Conservation (phyloP, 37 sponge, comb jelly and placozoan species). For the Dysidea cf. avara region DNA sequence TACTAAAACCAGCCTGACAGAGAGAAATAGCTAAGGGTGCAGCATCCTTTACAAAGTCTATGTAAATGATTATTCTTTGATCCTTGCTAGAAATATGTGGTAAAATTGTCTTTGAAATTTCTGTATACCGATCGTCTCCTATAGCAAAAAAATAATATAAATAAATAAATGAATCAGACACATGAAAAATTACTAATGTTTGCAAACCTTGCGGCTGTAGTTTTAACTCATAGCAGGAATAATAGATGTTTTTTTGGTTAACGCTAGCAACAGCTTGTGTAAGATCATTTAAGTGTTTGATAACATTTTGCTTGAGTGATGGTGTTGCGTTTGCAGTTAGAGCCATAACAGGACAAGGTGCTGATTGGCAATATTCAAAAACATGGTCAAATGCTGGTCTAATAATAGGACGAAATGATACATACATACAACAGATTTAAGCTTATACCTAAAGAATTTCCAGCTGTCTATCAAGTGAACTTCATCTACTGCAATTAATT, state of each 20-base stretch:
- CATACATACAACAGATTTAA: too few relatives aligned
- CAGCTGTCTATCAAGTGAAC: conserved; percentile 7
- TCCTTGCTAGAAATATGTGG: conserved; percentile 10
- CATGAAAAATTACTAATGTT: too few relatives aligned
- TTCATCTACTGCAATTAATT: conserved; percentile 22
- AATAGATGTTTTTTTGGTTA: conserved; percentile 1
- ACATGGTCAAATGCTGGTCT: too few relatives aligned
- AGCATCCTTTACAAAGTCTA: conserved; percentile 31
- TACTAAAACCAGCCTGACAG: conserved; percentile 1
- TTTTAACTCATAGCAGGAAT: too few relatives aligned
- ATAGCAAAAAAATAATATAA: not conserved
- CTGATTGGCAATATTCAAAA: too few relatives aligned
- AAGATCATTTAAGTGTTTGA: not conserved
- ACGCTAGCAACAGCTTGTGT: not conserved
- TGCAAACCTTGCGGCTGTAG: too few relatives aligned
- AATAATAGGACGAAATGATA: too few relatives aligned
- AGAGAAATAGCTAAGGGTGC: conserved; percentile 24
- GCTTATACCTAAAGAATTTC: conserved; percentile 5
- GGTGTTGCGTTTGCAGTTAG: conserved; percentile 48
- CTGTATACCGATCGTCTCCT: conserved; percentile 1
- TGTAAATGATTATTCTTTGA: conserved; percentile 14
- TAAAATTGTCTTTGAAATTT: not conserved
- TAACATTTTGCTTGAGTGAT: too few relatives aligned
- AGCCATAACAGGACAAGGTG: conserved; percentile 38
- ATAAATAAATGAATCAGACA: too few relatives aligned